Conservation (phyloP, 2,113 vertebrate species). For the Oceanites oceanicus region DNA sequence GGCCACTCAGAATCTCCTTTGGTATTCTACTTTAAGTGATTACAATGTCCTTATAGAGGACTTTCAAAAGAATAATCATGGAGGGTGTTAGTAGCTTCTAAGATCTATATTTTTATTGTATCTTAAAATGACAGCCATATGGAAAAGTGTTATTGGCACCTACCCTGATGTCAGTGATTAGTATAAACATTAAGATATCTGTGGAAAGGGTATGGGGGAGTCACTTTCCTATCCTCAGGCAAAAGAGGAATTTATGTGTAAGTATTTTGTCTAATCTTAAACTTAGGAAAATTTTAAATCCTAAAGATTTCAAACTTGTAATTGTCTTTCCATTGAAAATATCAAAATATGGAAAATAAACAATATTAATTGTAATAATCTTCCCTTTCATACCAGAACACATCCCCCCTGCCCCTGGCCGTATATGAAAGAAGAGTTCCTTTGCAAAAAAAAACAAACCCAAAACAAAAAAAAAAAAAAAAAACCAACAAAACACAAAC, state of each 20-base stretch:
- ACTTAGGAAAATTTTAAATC: not conserved
- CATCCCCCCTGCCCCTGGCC: fast-evolving
- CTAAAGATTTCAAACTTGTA: not conserved
- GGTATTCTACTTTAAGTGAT: not conserved
- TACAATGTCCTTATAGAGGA: not conserved
- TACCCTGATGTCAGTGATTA: not conserved
- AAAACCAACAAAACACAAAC: fast-evolving
- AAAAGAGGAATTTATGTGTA: not conserved
- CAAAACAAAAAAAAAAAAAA: not conserved
- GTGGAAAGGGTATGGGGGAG: not conserved
- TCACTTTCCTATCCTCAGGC: not conserved
- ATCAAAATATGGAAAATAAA: not conserved
- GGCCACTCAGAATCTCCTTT: not conserved
- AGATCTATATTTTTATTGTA: not conserved
- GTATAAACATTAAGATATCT: not conserved
- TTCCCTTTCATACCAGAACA: not conserved
- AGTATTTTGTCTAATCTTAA: not conserved
- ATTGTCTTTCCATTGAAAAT: not conserved
- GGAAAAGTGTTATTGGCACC: not conserved
- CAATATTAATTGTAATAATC: not conserved
- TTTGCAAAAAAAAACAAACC: not conserved
- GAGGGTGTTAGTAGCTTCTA: not conserved
- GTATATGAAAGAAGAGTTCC: not conserved
- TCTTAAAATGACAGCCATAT: not conserved
- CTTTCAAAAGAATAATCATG: not conserved